A percentile compares a stretch with the other conserved stretches of the same genome.
These are phyloP conservation scores for Ceratosolen solmsi DNA, from an alignment of 1,140 invertebrate genomes.

Conservation along the genomic window DNA sequence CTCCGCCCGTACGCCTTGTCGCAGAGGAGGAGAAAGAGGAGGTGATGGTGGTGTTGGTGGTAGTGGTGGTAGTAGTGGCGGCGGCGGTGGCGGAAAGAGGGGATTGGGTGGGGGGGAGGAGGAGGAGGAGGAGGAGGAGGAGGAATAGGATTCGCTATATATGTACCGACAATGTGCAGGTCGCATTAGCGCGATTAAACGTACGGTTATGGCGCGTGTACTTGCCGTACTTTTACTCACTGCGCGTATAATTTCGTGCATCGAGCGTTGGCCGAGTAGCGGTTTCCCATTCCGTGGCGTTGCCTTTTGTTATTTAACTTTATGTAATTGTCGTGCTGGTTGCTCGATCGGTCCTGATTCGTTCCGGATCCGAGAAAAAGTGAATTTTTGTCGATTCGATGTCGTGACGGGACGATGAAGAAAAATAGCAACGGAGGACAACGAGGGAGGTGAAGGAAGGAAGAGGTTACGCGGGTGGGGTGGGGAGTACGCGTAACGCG, in stretches of 20 bases:
- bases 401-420: not conserved
- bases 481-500: not conserved
- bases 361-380: not conserved
- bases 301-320: too few relatives aligned
- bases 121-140: not conserved
- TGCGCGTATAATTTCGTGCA: slow-evolving; percentile 1
- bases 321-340: not conserved
- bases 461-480: not conserved
- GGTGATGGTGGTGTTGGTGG: too few relatives aligned
- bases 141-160: not conserved
- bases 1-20: too few relatives aligned
- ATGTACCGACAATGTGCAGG: not conserved
- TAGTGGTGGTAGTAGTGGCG: not conserved
- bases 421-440: not conserved
- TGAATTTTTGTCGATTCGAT: not conserved
- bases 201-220: slow-evolving; percentile 1
- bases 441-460: not conserved
- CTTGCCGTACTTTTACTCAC: not conserved
- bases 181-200: slow-evolving; percentile 33
- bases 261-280: slow-evolving; percentile 6
- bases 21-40: not conserved
- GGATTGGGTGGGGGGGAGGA: too few relatives aligned
- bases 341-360: not conserved
- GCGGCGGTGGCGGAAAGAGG: not conserved
- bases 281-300: not conserved